Conservation (phyloP, 2,113 vertebrate genomes). For the Mormyrus lacerda region DNA sequence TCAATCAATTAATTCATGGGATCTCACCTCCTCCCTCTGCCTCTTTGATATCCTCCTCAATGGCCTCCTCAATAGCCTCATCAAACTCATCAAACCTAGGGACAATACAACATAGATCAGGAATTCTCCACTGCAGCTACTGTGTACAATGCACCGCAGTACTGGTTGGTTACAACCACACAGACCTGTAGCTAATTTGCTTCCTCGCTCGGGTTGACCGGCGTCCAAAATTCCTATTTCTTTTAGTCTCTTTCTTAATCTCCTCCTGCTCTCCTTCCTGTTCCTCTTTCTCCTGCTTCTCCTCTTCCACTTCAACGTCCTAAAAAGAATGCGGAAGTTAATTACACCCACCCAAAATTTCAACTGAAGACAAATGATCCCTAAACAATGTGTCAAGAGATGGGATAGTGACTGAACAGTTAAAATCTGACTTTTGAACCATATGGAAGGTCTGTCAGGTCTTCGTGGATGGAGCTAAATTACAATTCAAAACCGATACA, state of each 20-base stretch:
- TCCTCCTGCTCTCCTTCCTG: slow-evolving; percentile 69
- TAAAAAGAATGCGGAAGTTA: background rate
- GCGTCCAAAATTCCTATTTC: slow-evolving; percentile 78
- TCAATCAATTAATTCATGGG: background rate
- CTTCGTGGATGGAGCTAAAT: background rate
- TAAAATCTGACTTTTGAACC: background rate
- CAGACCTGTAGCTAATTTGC: slow-evolving; percentile 92
- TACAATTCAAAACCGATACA: background rate
- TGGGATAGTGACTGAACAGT: background rate
- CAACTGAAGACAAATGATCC: background rate
- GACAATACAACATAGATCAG: background rate
- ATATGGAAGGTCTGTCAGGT: background rate
- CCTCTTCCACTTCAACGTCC: slow-evolving; percentile 46
- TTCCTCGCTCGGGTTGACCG: slow-evolving; percentile 86
- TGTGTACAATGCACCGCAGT: background rate
- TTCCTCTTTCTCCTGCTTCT: slow-evolving; percentile 63
- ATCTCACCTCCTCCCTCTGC: slow-evolving; percentile 86
- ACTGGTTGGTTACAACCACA: background rate
- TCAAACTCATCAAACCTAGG: slow-evolving; percentile 97
- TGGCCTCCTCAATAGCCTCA: slow-evolving; percentile 96
- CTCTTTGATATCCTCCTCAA: slow-evolving; percentile 95
- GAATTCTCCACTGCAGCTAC: background rate
- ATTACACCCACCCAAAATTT: background rate
- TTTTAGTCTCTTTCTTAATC: slow-evolving; percentile 83
- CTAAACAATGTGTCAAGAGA: background rate